Evolutionary conservation across 1,140 invertebrate species (phyloP).

Genomic region (Pseudomyrmex gracilis): DNA sequence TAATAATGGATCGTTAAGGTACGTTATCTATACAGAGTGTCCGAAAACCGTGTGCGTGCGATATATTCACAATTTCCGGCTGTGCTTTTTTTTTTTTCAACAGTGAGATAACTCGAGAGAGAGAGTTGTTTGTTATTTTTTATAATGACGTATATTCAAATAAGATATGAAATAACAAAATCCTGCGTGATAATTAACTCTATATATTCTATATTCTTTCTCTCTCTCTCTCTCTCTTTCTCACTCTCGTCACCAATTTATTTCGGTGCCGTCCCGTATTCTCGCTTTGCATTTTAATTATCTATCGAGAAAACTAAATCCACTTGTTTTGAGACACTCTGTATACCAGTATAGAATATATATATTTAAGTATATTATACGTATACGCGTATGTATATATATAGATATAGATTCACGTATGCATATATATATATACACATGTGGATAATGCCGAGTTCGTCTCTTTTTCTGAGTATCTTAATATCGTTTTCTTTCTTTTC

Average conservation of each 20-base stretch:
- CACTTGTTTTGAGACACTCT: conserved; percentile 67
- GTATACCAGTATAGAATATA: conserved; percentile 66
- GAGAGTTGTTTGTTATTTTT: too few relatives aligned
- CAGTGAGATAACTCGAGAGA: too few relatives aligned
- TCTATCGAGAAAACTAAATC: not conserved
- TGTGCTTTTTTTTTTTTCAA: conserved; percentile 3
- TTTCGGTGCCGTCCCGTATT: not conserved
- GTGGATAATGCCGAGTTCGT: conserved; percentile 66
- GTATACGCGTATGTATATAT: conserved; percentile 71
- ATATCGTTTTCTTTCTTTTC: conserved; percentile 14
- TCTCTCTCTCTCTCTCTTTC: not conserved
- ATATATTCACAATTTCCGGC: too few relatives aligned
- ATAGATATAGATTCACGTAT: conserved; percentile 73
- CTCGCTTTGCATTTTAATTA: not conserved
- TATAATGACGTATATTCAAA: too few relatives aligned
- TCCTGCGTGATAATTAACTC: not conserved
- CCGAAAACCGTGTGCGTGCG: conserved; percentile 12
- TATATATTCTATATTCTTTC: not conserved
- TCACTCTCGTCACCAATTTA: not conserved
- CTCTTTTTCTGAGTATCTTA: conserved; percentile 43
- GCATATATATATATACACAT: conserved; percentile 77
- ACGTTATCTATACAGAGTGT: conserved; percentile 42
- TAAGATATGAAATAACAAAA: not conserved
- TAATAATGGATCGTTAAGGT: conserved; percentile 76
- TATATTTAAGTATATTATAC: conserved; percentile 65